A percentile compares a stretch with the other conserved stretches of the same genome.
Evolutionary conservation across 2,113 vertebrate genomes (phyloP).

Genomic region (Larimichthys polyactis): DNA sequence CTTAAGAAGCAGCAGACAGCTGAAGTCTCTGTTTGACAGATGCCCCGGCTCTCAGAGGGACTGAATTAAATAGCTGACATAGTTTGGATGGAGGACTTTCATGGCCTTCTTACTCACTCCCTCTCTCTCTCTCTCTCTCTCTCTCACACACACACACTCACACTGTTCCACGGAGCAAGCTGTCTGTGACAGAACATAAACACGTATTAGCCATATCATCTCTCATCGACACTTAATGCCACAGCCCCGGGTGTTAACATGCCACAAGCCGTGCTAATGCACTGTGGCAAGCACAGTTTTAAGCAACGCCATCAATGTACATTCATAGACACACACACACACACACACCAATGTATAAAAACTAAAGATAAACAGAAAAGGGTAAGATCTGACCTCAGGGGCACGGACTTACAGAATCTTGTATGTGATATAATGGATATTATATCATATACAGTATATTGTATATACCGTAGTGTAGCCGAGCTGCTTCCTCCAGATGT

Average conservation of each 20-base stretch:
- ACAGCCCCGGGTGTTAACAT: conserved; percentile 65
- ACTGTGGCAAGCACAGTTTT: conserved; percentile 34
- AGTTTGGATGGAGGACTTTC: conserved; percentile 70
- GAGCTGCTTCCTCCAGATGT: conserved; percentile 34
- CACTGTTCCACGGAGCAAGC: conserved; percentile 26
- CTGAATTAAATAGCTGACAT: conserved; percentile 68
- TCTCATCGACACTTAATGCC: conserved; percentile 69
- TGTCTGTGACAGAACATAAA: conserved; percentile 71
- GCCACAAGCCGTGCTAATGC: conserved; percentile 60
- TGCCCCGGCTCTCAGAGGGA: conserved; percentile 55
- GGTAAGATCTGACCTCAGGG: background rate
- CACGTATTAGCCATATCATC: conserved; percentile 71
- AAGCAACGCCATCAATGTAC: conserved; percentile 22
- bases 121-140: background rate
- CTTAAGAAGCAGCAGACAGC: conserved; percentile 64
- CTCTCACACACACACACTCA: conserved; percentile 32
- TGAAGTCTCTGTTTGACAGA: conserved; percentile 72
- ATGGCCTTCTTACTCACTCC: conserved; percentile 43
- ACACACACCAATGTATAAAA: background rate
- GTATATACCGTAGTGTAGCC: background rate
- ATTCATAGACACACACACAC: background rate
- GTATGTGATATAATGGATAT: conserved; percentile 16
- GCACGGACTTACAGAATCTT: background rate
- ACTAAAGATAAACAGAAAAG: background rate
- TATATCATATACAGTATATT: background rate